Base-by-base conservation (phyloP, 2,797 vertebrate genomes). In the Sarcophilus harrisii region DNA sequence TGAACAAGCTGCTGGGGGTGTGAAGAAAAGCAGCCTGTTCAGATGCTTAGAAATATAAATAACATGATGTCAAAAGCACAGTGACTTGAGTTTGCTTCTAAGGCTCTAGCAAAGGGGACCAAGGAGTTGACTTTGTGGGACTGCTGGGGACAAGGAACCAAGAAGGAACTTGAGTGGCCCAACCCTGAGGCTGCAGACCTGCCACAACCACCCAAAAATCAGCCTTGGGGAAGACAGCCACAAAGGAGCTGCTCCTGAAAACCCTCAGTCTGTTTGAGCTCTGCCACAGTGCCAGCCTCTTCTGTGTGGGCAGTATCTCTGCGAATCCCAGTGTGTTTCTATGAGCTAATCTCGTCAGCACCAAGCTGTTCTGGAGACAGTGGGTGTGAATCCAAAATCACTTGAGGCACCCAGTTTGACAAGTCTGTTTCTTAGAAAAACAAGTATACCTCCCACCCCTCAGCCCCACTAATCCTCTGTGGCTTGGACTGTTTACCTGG, bases 261-360 rank as follows among this genome's bases (percentile, higher is more conserved):
- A 73, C 5, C n/a, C 89, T 45, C 18, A 5, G 90, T 59, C 49
- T 95, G 32, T 96, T 14, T 1, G 57, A 73, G 90, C 87, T 30
- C 27, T 92, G 91, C 93, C 60, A 49, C 38, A 95, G 87, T 73
- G 95, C 96, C 91, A 92, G 96, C 62, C 92, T 94, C 6, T 21
- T 90, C 95, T 81, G 92, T 95, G 97, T 98, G 96, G 97, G 97
- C 97, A 96, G 97, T 1, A 38, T 92, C 93, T 59, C 92, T 94
- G 87, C 30, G 58, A 96, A 96, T 97, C 97, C 60, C 94, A 91
- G 95, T 93, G 58, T 92, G 97, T 94, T 94, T 93, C 94, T 24
- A 59, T 0, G 38, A 97, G 96, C 97, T 97, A 96, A 90, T 94
- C 94, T 55, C 54, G 95, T 93, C 95, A 95, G 97, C 95, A 10